Evolutionary conservation across 2,888 invertebrate genomes (phyloP), one percentile per base, ranked within the genome.

Genomic region (Thumatha senex): DNA sequence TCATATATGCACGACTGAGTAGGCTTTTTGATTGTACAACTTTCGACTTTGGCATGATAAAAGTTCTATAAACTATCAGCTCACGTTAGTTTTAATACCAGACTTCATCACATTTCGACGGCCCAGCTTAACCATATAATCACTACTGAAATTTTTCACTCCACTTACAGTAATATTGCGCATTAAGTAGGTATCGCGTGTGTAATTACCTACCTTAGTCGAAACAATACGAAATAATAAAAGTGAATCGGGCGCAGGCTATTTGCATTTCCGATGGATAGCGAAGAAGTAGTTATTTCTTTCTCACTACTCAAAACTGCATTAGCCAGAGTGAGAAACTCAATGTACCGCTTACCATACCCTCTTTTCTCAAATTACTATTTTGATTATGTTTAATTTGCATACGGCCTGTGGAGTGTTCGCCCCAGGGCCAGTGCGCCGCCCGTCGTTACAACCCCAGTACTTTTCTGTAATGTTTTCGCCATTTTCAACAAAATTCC

Each of bases 361-460:
- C 76, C 74, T 74, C 76, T 74, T 68, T 76, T 72, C 73, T 79
- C 75, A 70, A 81, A 90, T 90, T 84, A 89, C 90, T 91, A 89
- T 90, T 91, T 91, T 91, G 91, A 91, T 91, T 91, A 86, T 86
- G 80, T 87, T 90, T 89, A 90, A 91, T 91, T 91, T 91, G 91
- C 90, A 91, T 91, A 90, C 80, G 80, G 81, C 77, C 81, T 79
- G 78, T 71, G 81, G 76, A 76, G 72, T 72, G 70, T 66, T 68
- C 71, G 84, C 87, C 86, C 67, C 75, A 58, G 73, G 86, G 83
- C 80, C 59, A 62, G 56, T 53, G 71, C 77, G 76, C 82, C 82
- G 82, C 74, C 74, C 78, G 79, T 80, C 81, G 81, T 83, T 81
- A 82, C 86, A 78, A 86, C 86, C 89, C 90, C 89, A 83, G 87